Base-by-base conservation (phyloP, 64 coral and sea anemone species). In the Actinia equina region DNA sequence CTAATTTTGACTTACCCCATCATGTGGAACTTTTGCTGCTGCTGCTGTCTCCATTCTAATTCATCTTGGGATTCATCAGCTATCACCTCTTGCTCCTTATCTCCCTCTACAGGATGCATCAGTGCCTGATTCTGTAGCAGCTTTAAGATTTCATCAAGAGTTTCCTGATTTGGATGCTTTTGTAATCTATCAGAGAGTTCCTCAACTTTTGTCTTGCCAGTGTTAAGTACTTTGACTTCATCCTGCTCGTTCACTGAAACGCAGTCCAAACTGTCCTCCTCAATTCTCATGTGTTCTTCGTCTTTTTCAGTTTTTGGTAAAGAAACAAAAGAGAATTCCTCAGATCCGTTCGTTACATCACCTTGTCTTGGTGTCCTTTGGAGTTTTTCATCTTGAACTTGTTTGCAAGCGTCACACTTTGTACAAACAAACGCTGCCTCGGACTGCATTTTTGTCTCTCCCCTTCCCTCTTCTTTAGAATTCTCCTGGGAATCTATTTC, bases 91-190 rank as follows among this genome's bases (percentile, higher is more conserved):
- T 20, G 22, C 22, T 69, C n/a, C 22, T 74, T 41, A 26, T 74
- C 26, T 41, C 41, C 14, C 37, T 74, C 69, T 41, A 2, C 12
- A 41, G 69, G 10, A 41, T 14, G n/a, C 23, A 74, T 52, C 44
- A 82, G 17, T 63, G 59, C 83, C 45, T 90, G 88, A 59, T 77
- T 83, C 85, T 93, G 89, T 69, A 97, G 46, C n/a, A 87, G 82
- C 37, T 44, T 90, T 51, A 97, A 85, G 17, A 97, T 97, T 70
- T 97, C 91, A 84, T 92, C 89, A 17, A 97, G 86, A 37, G 88
- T 88, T 77, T 97, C 91, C 37, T 97, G 88, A 19, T 71, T 86
- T 17, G 85, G 94, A 55, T 64, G 60, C 17, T 44, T 51, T 14
- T 87, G 67, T 52, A 69, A 52, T 81, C 52, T 96, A 17, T 96